Evolutionary conservation across 2,113 vertebrate species (phyloP).

Genomic region (Pollachius pollachius): DNA sequence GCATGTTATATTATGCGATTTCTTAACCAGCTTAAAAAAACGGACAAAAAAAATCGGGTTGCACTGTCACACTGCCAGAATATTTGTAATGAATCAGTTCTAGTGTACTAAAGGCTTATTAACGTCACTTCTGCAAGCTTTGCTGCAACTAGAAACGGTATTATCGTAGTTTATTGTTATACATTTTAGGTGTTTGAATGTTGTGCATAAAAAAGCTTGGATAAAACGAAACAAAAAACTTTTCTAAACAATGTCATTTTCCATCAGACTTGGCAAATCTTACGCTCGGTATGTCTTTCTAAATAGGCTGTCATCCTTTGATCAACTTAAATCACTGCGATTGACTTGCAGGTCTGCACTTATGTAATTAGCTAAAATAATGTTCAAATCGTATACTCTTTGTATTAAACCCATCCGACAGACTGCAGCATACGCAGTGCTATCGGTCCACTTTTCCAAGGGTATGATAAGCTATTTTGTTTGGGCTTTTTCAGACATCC

Average conservation of each 20-base stretch:
- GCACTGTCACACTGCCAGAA: constrained; percentile 69
- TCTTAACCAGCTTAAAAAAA: constrained; percentile 62
- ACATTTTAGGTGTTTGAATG: constrained; percentile 67
- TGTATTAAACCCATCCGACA: constrained; percentile 17
- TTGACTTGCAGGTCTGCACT: no score
- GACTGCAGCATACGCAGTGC: constrained; percentile 48
- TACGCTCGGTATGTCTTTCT: no score
- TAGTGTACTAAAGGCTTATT: constrained; percentile 62
- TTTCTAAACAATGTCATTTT: no score
- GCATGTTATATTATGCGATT: constrained; percentile 60
- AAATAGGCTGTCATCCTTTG: no score
- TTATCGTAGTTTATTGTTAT: constrained; percentile 55
- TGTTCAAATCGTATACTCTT: no score
- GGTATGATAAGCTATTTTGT: constrained; percentile 30
- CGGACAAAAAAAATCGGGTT: background rate
- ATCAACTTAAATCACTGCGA: no score
- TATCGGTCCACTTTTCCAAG: constrained; percentile 28
- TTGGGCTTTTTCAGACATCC: constrained; percentile 44
- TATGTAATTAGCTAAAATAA: no score
- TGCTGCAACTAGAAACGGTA: constrained; percentile 63
- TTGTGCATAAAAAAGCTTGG: constrained; percentile 10
- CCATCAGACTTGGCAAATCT: no score
- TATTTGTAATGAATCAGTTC: constrained; percentile 58
- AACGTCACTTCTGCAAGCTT: constrained; percentile 59
- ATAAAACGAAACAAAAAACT: no score